Evolutionary conservation across 1,140 invertebrate genomes (phyloP), one percentile per base, ranked within the genome.

Genomic region (Papilio glaucus): DNA sequence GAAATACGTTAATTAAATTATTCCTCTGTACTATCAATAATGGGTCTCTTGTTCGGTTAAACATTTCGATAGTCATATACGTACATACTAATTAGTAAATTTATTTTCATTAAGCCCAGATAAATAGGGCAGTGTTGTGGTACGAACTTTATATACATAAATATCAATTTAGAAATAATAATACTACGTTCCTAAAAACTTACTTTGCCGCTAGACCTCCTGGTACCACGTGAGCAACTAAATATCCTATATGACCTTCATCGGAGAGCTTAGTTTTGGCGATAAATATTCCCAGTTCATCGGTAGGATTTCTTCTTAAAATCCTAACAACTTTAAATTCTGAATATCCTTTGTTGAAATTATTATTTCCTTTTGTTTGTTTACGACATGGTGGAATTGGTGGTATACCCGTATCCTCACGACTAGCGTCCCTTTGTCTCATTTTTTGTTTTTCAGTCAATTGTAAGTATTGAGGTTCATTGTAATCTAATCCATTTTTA

Each of bases 261-360:
- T 95, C 94, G 1, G 94, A 91, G 38, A 95, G 93, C 77, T 94
- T 95, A 1, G 96, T 96, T 86, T 97, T 97, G 1, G 97, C 96
- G 68, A 98, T 97, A 81, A 97, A 97, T 79, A 98, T 97, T 2
- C 97, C 97, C 15, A 98, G 86, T 87, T 97, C 97, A 81, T 97
- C 96, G 39, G 94, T 91, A 0, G 95, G 94, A 72, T 94, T 93
- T 72, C 94, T 94, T 82, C 96, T 96, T 6, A 94, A 86, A 18
- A 98, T 94, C 78, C 95, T 94, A 9, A 97, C 95, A 24, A 96
- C 94, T 84, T 95, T 95, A 72, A 93, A 94, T 81, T 94, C 93
- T 29, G 87, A 85, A 49, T 85, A 85, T 5, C 78, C 37, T 77
- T 94, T 94, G 53, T 94, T 92, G 24, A 87, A 89, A 67, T 87